These are phyloP conservation scores for Nudaria mundana DNA, from an alignment of 2,888 invertebrate genomes.

Conservation along the genomic window DNA sequence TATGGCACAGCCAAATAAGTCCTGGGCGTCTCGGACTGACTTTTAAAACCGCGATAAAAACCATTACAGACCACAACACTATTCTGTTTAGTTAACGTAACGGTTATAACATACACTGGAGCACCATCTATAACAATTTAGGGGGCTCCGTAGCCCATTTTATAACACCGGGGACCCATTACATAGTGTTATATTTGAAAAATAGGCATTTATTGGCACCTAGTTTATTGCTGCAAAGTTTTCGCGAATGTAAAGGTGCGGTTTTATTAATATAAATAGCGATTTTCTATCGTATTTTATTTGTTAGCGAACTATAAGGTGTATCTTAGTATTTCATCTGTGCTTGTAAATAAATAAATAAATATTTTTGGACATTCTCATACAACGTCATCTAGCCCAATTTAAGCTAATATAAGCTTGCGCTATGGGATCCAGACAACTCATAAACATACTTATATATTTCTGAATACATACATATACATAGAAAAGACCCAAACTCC, in stretches of 20 bases:
- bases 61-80: conserved; percentile 8
- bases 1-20: too few relatives aligned
- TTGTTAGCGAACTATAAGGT: neutral
- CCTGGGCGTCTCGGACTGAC: too few relatives aligned
- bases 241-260: conserved; percentile 5
- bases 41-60: conserved; percentile 9
- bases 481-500: too few relatives aligned
- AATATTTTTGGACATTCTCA: too few relatives aligned
- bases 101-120: conserved; percentile 13
- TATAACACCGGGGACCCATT: conserved; percentile 23
- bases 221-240: conserved; percentile 26
- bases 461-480: too few relatives aligned
- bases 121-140: conserved; percentile 18
- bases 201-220: conserved; percentile 26
- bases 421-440: too few relatives aligned
- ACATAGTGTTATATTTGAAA: conserved; percentile 25
- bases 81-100: conserved; percentile 14
- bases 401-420: too few relatives aligned
- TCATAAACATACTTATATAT: too few relatives aligned
- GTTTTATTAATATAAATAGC: neutral
- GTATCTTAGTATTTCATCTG: neutral
- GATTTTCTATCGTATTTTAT: neutral
- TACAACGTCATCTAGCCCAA: too few relatives aligned
- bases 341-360: neutral
- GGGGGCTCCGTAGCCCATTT: conserved; percentile 19